Conservation (phyloP, 2,797 vertebrate species). For the Periophthalmus magnuspinnatus region DNA sequence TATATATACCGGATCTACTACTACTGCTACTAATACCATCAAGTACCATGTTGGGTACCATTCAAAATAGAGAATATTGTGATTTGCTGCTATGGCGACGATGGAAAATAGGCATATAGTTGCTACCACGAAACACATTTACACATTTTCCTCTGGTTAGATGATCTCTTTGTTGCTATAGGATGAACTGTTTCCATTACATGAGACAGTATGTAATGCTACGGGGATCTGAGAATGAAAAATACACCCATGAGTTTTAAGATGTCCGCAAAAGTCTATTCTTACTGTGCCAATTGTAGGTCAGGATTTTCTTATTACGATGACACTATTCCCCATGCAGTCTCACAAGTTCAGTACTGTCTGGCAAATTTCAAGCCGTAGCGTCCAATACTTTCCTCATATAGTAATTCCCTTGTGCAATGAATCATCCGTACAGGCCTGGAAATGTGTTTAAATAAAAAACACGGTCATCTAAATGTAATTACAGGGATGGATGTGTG, state of each 20-base stretch:
- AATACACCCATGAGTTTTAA: not conserved
- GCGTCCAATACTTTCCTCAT: slow-evolving; percentile 25
- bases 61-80: too few species aligned
- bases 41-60: too few species aligned
- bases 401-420: slow-evolving; percentile 20
- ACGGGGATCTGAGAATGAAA: not conserved
- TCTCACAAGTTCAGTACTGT: slow-evolving; percentile 15
- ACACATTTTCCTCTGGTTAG: not conserved
- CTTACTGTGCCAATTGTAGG: not conserved
- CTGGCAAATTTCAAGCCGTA: slow-evolving; percentile 31
- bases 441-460: slow-evolving; percentile 29
- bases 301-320: slow-evolving; percentile 17
- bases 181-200: not conserved
- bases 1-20: too few species aligned
- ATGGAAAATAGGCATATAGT: not conserved
- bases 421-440: slow-evolving; percentile 28
- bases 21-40: too few species aligned
- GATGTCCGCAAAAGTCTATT: not conserved
- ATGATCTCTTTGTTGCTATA: not conserved
- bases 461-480: slow-evolving; percentile 18
- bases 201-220: not conserved
- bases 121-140: not conserved
- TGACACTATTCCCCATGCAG: slow-evolving; percentile 15
- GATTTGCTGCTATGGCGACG: too few species aligned
- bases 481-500: slow-evolving; percentile 20